A percentile compares a stretch with the other conserved stretches of the same genome.
Evolutionary conservation across 1,140 invertebrate genomes (phyloP).

Genomic region (Lutraria rhynchaena): DNA sequence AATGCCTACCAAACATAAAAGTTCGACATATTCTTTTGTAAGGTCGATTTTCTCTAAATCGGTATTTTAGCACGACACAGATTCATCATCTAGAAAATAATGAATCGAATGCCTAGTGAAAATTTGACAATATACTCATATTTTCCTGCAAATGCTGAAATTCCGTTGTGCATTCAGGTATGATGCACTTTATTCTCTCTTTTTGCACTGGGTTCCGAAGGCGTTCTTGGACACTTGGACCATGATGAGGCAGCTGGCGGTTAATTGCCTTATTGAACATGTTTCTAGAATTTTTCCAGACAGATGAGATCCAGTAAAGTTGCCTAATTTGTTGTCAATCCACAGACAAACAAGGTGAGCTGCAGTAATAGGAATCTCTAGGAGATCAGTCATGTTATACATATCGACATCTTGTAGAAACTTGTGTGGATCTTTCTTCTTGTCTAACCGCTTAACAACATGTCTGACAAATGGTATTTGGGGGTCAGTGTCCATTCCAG

Average conservation of each 20-base stretch:
- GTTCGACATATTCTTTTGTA: not conserved
- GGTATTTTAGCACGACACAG: not conserved
- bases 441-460: not conserved
- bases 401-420: not conserved
- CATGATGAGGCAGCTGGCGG: too few species aligned
- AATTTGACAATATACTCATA: not conserved
- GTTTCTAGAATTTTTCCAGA: not conserved
- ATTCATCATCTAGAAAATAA: not conserved
- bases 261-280: not conserved
- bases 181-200: not conserved
- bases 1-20: conserved; percentile 3
- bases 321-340: not conserved
- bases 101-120: not conserved
- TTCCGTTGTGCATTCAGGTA: not conserved
- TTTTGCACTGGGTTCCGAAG: not conserved
- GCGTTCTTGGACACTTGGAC: not conserved
- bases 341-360: conserved; percentile 8
- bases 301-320: not conserved
- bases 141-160: not conserved
- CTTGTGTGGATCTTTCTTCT: not conserved
- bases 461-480: not conserved
- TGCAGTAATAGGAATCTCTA: conserved; percentile 1
- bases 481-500: not conserved
- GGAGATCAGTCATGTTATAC: not conserved
- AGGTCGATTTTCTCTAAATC: not conserved